These are phyloP conservation scores for Clostera curtula DNA, from an alignment of 2,888 invertebrate species.

Conservation along the genomic window DNA sequence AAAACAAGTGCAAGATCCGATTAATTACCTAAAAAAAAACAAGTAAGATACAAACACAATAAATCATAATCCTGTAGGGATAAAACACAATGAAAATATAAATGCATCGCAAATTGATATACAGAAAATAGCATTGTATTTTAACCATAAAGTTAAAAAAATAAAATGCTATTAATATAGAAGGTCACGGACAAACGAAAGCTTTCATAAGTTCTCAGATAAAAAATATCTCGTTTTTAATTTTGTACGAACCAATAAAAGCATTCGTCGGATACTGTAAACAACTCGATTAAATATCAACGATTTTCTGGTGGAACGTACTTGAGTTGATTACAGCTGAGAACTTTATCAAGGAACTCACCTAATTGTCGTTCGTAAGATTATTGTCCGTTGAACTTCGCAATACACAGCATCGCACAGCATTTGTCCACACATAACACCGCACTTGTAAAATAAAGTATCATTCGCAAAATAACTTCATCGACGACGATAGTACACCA, in stretches of 20 bases:
- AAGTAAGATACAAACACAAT: no score
- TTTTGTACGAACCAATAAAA: no score
- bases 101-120: constrained; percentile 34
- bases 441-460: constrained; percentile 66
- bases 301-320: constrained; percentile 5
- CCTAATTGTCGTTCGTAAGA: constrained; percentile 33
- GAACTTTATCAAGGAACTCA: constrained; percentile 26
- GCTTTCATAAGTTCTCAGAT: no score
- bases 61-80: constrained; percentile 6
- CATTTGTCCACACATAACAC: constrained; percentile 65
- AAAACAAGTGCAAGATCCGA: no score
- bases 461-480: constrained; percentile 74
- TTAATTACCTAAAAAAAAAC: no score
- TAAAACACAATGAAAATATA: constrained; percentile 18
- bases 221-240: no score
- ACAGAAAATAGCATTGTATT: constrained; percentile 33
- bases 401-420: constrained; percentile 53
- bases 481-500: constrained; percentile 70
- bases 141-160: constrained; percentile 23
- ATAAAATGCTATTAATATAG: constrained; percentile 31
- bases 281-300: constrained; percentile 9
- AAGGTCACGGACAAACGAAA: constrained; percentile 13
- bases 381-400: constrained; percentile 36
- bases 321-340: constrained; percentile 7
- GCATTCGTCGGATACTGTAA: constrained; percentile 9